phyloP scores from a whole-genome alignment of 2,797 vertebrate species.

The Australoheros facetus region DNA sequence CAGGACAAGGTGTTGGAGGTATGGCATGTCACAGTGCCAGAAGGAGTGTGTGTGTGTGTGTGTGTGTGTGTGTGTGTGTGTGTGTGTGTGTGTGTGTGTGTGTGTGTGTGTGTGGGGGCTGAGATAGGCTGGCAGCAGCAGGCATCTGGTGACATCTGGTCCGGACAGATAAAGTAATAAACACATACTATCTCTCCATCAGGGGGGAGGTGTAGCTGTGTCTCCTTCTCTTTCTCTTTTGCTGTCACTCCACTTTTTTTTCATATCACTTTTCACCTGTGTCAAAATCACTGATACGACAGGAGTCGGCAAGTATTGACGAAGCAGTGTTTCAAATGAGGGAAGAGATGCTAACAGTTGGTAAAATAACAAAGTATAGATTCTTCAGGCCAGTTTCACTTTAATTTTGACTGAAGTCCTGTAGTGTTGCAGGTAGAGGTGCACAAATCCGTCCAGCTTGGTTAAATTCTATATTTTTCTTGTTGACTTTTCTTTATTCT shows the following conservation, averaged over 20 bases:
- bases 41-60: conserved; percentile 20
- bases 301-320: conserved; percentile 8
- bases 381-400: not conserved
- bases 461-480: not conserved
- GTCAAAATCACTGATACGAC: conserved; percentile 47
- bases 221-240: conserved; percentile 18
- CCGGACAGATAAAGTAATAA: conserved; percentile 74
- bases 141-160: conserved; percentile 75
- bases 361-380: not conserved
- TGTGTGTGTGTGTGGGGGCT: conserved; percentile 22
- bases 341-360: not conserved
- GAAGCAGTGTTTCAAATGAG: conserved; percentile 14
- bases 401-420: not conserved
- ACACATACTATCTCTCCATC: conserved; percentile 64
- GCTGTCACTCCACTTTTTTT: conserved; percentile 4
- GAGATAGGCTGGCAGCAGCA: conserved; percentile 61
- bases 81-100: conserved; percentile 7
- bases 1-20: conserved; percentile 52
- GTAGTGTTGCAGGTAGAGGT: not conserved
- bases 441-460: not conserved
- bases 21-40: conserved; percentile 46
- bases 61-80: conserved; percentile 12
- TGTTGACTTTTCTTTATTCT: not conserved
- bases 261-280: conserved; percentile 23
- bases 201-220: conserved; percentile 40